Conservation (phyloP, 2,797 vertebrate species). For the Hylomyscus alleni region DNA sequence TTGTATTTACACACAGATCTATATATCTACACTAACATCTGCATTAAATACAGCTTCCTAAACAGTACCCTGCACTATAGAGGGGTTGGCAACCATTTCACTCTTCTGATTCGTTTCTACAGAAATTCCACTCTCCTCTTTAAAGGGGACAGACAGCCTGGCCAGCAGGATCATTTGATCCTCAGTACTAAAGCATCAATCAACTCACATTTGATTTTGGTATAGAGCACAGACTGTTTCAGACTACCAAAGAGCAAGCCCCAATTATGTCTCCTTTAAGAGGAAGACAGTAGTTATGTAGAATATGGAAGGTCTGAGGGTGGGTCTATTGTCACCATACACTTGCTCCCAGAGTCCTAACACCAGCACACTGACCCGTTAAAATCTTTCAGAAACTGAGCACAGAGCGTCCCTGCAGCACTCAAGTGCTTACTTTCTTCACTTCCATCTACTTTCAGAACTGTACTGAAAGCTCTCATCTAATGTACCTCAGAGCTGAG, state of each 20-base stretch:
- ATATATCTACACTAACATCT: background rate
- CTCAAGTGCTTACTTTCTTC: background rate
- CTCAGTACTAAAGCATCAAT: background rate
- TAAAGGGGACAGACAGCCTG: background rate
- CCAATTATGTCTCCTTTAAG: background rate
- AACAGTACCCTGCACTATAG: background rate
- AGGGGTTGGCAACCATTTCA: background rate
- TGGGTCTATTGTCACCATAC: background rate
- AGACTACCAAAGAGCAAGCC: background rate
- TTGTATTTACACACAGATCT: background rate
- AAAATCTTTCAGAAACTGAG: conserved; percentile 43
- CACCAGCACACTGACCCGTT: background rate
- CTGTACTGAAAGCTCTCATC: background rate
- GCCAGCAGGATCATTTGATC: background rate
- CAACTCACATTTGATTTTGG: background rate
- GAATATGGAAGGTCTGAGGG: background rate
- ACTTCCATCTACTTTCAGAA: conserved; percentile 17
- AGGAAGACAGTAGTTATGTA: background rate
- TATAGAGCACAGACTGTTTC: background rate
- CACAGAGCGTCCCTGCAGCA: background rate
- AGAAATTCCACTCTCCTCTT: background rate
- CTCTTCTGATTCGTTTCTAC: background rate
- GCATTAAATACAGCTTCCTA: background rate
- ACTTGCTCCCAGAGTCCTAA: background rate
- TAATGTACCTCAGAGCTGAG: background rate